phyloP scores from a whole-genome alignment of 2,113 vertebrate genomes.

The Brevimyrus niger region DNA sequence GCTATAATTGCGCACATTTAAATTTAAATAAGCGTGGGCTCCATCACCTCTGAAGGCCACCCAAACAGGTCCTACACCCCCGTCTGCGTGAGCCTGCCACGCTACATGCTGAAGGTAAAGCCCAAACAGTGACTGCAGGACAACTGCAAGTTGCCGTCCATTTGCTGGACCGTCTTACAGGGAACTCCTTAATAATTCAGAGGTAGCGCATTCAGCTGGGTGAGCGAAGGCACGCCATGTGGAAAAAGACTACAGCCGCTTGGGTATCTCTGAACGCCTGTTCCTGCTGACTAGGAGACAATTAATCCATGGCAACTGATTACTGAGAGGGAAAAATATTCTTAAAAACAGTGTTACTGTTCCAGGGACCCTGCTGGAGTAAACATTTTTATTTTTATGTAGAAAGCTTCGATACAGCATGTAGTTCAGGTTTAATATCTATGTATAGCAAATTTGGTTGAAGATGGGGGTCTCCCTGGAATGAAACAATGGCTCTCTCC shows the following conservation, averaged over 20 bases:
- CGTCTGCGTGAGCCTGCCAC: conserved; percentile 52
- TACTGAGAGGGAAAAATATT: background rate
- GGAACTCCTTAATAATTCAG: conserved; percentile 5
- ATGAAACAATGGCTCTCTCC: background rate
- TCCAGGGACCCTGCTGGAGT: background rate
- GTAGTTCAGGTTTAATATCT: background rate
- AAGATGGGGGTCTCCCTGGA: background rate
- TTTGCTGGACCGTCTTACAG: conserved; percentile 3
- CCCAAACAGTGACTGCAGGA: conserved; percentile 32
- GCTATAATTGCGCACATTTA: conserved; percentile 48
- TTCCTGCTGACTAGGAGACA: background rate
- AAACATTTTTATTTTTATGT: background rate
- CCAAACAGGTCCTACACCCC: conserved; percentile 33
- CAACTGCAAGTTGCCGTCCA: conserved; percentile 19
- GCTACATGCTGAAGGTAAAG: conserved; percentile 37
- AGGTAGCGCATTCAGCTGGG: background rate
- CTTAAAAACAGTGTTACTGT: background rate
- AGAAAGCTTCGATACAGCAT: background rate
- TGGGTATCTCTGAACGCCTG: background rate
- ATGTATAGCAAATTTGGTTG: background rate
- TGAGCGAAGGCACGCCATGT: background rate
- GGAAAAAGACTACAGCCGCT: background rate
- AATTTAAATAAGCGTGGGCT: conserved; percentile 31
- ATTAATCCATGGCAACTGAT: background rate
- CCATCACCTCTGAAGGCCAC: conserved; percentile 35